Conservation (phyloP, 1,140 invertebrate species). For the Nasonia giraulti region DNA sequence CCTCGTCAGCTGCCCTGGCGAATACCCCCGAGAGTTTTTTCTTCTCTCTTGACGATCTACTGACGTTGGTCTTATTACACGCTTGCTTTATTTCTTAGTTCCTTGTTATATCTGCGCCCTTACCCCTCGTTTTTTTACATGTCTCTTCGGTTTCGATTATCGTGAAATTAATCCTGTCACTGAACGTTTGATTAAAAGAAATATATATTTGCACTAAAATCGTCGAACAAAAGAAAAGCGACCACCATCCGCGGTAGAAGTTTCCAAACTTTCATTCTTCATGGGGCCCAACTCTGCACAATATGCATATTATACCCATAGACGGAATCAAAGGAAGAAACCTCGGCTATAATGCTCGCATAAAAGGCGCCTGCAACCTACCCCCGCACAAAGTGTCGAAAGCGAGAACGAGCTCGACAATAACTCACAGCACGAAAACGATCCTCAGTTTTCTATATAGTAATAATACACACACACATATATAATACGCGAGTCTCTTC, state of each 20-base stretch:
- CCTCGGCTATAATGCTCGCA: background rate
- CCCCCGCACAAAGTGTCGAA: background rate
- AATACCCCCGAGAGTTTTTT: background rate
- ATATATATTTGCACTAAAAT: too few species aligned
- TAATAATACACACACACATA: background rate
- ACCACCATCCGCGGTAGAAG: background rate
- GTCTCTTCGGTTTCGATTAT: background rate
- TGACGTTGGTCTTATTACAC: background rate
- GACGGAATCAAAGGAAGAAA: background rate
- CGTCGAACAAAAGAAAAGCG: too few species aligned
- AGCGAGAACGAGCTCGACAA: background rate
- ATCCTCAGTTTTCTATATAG: background rate
- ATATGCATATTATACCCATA: background rate
- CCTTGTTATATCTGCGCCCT: background rate
- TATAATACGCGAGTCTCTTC: background rate
- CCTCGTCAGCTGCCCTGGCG: constrained; percentile 54
- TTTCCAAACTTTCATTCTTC: background rate
- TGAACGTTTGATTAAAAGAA: too few species aligned
- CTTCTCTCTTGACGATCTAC: background rate
- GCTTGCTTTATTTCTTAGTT: background rate
- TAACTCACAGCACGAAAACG: background rate
- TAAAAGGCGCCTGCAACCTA: background rate
- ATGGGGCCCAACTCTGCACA: background rate
- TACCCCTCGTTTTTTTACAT: background rate
- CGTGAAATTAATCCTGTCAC: too few species aligned